Base-by-base conservation (phyloP, 2,797 vertebrate genomes). In the Aulostomus chinensis region DNA sequence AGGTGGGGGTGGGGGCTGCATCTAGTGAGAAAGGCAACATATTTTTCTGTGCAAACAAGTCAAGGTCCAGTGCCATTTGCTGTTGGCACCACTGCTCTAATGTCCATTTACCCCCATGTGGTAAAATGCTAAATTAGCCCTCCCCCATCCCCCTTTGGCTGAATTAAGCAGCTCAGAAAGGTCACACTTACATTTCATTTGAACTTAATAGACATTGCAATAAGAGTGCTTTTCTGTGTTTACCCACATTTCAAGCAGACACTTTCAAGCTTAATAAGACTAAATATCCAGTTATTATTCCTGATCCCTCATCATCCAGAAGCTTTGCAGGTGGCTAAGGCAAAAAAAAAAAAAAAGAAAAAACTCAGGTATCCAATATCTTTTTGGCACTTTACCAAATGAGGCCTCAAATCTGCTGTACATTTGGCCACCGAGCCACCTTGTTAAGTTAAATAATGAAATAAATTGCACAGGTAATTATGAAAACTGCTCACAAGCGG, bases 381-480 rank as follows among this genome's bases (percentile, higher is more conserved):
- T 58, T 67, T 43, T 47, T 78, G 64, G 54, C 53, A 50, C 63
- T 71, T 68, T 51, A 32, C 39, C 63, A 86, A 86, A 86, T 84
- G 68, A 73, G 64, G 20, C 54, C 55, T 66, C 47, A 32, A 64
- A 57, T 54, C 50, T 74, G 45, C 48, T 54, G 56, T 77, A 56
- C 83, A 76, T 86, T 80, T 83, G 74, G 74, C 75, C 56, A 79
- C 66, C 16, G 73, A 79, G 73, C 80, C 58, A 72, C 76, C 83
- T 87, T 54, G 59, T 89, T 89, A 80, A 61, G 46, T 73, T 69
- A 86, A 88, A 87, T 88, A 86, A 86, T 83, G 64, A 89, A n/a
- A 89, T 87, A 53, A 86, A 87, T 80, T 64, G 74, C 68, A 58
- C 28, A 42, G 72, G 69, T 86, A 88, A 90, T 90, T 87, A 88